Base-by-base conservation (phyloP, 2,113 vertebrate genomes). In the Garra rufa region DNA sequence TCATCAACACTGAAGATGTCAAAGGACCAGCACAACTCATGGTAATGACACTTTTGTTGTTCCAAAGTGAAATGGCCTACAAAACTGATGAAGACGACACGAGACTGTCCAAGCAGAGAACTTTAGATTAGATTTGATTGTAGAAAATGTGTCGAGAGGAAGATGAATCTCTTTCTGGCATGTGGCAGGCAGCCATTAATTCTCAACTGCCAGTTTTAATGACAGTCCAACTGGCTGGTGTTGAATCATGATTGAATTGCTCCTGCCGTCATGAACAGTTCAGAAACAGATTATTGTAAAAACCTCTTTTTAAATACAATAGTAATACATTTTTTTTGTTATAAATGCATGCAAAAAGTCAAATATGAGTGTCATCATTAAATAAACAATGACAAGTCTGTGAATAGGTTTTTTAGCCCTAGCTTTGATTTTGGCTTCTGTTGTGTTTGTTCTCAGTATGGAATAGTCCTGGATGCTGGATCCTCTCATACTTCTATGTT, bases 391-490 rank as follows among this genome's bases (percentile, higher is more conserved):
- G 34, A 34, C 34, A 34, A 50, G 50, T 52, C 46, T 15, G 59
- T 14, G 26, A 63, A 28, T 4, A 26, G 57, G 6, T 63, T 17
- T 65, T 34, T 67, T 19, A 17, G 2, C 15, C 9, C 17, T 67
- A 67, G 63, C 8, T 38, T 34, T 4, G 9, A 69, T 69, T 38
- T 1, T 38, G 30, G 19, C 19, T 41, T 38, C 17, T 38, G 65
- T 28, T 63, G 11, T 26, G 24, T 70, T 70, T 70, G 9, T 85
- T 67, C 74, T 9, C 86, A 99, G 97, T 97, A 96, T 0, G 97
- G 97, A 4, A 92, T 98, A 1, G 96, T 98, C 84, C 88, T 98
- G 10, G 97, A 99, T 0, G 97, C 97, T 0, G 97, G 97, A 61
- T 98, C 97, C 61, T 97, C 96, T 0, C 97, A 98, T 91, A 97